Evolutionary conservation across 2,888 invertebrate species (phyloP).

Genomic region (Fissipunctia ypsillon): DNA sequence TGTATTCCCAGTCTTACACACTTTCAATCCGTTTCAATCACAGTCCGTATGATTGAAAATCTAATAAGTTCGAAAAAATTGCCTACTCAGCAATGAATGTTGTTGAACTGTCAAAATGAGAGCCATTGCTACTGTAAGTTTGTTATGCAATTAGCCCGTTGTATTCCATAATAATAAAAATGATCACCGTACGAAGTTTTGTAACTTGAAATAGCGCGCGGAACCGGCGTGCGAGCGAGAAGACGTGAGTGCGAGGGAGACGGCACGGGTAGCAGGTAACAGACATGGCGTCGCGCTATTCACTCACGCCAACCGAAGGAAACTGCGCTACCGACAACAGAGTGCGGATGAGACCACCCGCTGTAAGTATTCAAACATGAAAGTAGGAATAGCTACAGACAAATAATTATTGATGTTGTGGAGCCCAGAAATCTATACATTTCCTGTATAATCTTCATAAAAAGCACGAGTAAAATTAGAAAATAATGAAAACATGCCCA

Average conservation of each 20-base stretch:
- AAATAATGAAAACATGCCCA: background rate
- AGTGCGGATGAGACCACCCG: conserved; percentile 26
- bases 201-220: conserved; percentile 56
- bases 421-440: background rate
- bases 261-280: conserved; percentile 68
- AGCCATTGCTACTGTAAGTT: too few species aligned
- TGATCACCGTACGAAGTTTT: background rate
- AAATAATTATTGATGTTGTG: background rate
- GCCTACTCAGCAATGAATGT: too few species aligned
- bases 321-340: conserved; percentile 60
- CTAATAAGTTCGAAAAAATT: too few species aligned
- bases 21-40: too few species aligned
- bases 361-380: conserved; percentile 14
- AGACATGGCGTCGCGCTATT: conserved; percentile 84
- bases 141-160: too few species aligned
- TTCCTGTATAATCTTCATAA: background rate
- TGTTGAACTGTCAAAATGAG: too few species aligned
- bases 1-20: too few species aligned
- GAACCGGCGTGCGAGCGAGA: conserved; percentile 55
- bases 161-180: background rate
- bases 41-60: too few species aligned
- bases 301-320: conserved; percentile 77
- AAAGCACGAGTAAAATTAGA: background rate
- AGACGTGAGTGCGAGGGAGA: conserved; percentile 52
- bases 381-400: background rate